Evolutionary conservation across 2,113 vertebrate genomes (phyloP), one percentile per base, ranked within the genome.

Genomic region (Pterocles gutturalis): DNA sequence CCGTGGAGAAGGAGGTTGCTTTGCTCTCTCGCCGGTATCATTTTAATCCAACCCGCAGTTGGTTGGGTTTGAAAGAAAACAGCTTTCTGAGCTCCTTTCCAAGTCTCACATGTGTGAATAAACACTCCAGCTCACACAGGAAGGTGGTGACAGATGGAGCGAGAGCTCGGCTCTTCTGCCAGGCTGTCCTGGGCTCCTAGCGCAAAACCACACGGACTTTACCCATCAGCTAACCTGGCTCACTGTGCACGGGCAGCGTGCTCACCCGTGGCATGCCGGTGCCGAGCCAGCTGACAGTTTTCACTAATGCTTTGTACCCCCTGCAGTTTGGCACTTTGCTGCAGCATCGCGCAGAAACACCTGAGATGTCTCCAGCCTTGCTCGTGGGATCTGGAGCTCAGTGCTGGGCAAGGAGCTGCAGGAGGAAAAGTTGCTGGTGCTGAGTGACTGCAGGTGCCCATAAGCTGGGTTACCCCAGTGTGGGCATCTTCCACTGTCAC

Each of bases 61-160:
- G 2, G 66, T 11, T 48, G 62, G 31, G 49, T 69, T 89, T 76
- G 92, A 87, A 85, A 69, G 49, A 91, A 85, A 94, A 91, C 85
- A 93, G 93, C 89, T 93, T 95, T 90, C 87, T 15, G n/a, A 89
- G 95, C 82, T 88, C 71, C 72, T 87, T 91, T 93, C 93, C 75
- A 72, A 84, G 70, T 53, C 78, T 85, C 0, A 7, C 17, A 17
- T 60, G 60, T 82, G 84, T 91, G 93, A 94, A 95, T 94, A 95
- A 96, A 92, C 87, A 86, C 51, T 89, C 66, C 81, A 58, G 67
- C 76, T 97, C 31, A 1, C 90, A 66, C 43, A 87, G 83, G 90
- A 94, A 92, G 67, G 77, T 26, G 90, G 93, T 96, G 93, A 93
- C 91, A 91, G 80, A 89, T 87, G 90, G 89, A 95, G 90, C 79